phyloP scores from a whole-genome alignment of 2,113 vertebrate genomes.

The Paramormyrops kingsleyae region DNA sequence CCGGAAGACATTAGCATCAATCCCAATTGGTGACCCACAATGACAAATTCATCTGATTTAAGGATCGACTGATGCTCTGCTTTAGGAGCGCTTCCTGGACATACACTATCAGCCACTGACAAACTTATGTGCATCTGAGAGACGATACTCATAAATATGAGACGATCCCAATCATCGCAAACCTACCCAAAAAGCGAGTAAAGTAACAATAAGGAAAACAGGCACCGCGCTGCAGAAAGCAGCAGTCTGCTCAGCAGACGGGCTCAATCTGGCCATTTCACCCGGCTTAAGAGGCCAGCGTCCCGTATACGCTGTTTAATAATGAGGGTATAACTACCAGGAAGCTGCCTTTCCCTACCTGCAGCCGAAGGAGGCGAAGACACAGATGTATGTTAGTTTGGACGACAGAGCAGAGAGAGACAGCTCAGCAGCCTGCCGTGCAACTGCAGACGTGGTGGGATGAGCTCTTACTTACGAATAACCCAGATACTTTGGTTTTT shows the following conservation, averaged over 20 bases:
- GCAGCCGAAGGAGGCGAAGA: neutral
- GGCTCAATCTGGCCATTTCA: neutral
- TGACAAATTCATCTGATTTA: neutral
- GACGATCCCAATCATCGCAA: neutral
- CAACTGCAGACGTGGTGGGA: constrained; percentile 30
- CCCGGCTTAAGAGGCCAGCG: neutral
- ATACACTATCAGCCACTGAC: neutral
- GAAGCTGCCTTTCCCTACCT: neutral
- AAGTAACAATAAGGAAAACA: neutral
- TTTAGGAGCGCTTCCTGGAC: neutral
- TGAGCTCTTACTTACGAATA: constrained; percentile 28
- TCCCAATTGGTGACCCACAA: neutral
- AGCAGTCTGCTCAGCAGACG: neutral
- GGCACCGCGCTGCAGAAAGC: neutral
- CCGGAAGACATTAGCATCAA: neutral
- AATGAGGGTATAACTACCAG: neutral
- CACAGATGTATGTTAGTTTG: neutral
- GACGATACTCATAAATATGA: neutral
- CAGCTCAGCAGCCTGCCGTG: constrained; percentile 52
- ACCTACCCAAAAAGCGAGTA: neutral
- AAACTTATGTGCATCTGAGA: neutral
- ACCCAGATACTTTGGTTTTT: constrained; percentile 51
- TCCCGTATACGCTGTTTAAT: neutral
- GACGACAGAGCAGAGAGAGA: constrained; percentile 22
- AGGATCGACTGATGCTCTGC: neutral